These are phyloP conservation scores for Paraescarpia echinospica DNA, from an alignment of 1,140 invertebrate genomes.

Conservation along the genomic window DNA sequence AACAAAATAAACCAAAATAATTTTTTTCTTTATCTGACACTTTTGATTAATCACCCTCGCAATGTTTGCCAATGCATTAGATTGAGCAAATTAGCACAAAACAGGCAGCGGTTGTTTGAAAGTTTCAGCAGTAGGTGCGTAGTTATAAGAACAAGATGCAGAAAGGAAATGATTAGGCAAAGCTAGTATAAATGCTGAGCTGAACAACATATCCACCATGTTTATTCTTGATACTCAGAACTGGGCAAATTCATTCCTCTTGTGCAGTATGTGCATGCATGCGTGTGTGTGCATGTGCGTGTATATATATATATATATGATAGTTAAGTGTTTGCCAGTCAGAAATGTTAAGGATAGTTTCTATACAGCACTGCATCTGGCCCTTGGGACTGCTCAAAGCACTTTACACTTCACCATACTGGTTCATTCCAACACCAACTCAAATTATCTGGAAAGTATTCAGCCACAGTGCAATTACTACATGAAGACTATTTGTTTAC, in stretches of 20 bases:
- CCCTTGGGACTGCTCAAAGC: no score
- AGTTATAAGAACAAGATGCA: not conserved
- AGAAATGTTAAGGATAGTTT: no score
- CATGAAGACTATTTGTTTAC: no score
- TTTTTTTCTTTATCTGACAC: not conserved
- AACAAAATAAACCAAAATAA: not conserved
- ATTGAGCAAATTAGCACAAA: not conserved
- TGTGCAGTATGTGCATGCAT: not conserved
- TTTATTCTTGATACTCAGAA: not conserved
- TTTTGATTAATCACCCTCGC: no score
- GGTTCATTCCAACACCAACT: no score
- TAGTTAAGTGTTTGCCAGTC: no score
- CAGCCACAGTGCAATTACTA: no score
- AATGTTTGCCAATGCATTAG: not conserved
- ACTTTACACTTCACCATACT: no score
- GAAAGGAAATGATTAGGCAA: not conserved
- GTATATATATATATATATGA: no score
- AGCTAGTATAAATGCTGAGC: not conserved
- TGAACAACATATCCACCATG: not conserved
- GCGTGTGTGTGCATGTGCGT: no score
- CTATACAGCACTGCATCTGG: no score
- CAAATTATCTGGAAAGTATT: no score
- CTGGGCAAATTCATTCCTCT: not conserved
- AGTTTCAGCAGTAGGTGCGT: not conserved
- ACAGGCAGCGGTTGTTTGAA: not conserved